Evolutionary conservation across 2,888 invertebrate species (phyloP).

Genomic region (Loripinus fragilis): DNA sequence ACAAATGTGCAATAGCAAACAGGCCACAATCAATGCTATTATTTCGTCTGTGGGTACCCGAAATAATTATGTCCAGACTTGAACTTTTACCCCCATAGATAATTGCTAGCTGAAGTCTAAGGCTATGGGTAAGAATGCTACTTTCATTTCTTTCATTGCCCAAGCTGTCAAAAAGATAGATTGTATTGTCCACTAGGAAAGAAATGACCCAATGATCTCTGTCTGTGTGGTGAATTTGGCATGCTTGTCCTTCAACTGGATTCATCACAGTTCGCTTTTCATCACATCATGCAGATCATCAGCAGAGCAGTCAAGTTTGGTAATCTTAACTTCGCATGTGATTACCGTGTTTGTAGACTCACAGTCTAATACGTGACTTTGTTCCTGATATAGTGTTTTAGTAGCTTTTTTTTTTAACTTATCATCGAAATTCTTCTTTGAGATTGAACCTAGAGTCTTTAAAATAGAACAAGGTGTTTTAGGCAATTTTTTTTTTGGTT

Average conservation of each 20-base stretch:
- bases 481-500: too few species aligned
- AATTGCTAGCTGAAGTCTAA: constrained; percentile 29
- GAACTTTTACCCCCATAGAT: neutral
- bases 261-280: too few species aligned
- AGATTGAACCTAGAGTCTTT: too few species aligned
- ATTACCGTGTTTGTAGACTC: too few species aligned
- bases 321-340: too few species aligned
- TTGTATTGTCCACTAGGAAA: neutral
- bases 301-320: too few species aligned
- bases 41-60: constrained; percentile 22
- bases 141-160: constrained; percentile 27
- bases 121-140: constrained; percentile 29
- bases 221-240: neutral
- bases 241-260: neutral
- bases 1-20: constrained; percentile 29
- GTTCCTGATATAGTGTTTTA: too few species aligned
- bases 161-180: constrained; percentile 33
- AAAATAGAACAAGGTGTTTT: too few species aligned
- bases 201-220: neutral
- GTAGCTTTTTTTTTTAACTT: too few species aligned
- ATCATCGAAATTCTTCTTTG: too few species aligned
- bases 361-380: too few species aligned
- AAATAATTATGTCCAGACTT: neutral
- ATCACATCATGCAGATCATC: neutral
- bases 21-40: constrained; percentile 32